Evolutionary conservation across 2,113 vertebrate genomes (phyloP).

Genomic region (Kryptolebias marmoratus): DNA sequence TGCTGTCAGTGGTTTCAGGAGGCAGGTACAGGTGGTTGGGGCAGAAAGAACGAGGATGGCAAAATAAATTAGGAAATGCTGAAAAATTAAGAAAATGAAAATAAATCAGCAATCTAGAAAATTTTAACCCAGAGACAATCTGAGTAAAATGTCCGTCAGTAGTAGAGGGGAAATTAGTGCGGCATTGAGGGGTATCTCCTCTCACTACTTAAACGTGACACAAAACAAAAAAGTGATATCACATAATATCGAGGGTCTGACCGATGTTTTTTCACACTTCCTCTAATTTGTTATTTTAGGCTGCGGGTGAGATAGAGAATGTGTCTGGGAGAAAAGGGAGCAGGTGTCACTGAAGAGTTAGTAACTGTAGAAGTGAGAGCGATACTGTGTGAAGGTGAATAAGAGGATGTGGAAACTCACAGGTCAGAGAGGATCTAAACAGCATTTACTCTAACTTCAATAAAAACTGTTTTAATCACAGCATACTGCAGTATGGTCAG

Average conservation of each 20-base stretch:
- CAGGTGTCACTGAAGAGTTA: conserved; percentile 25
- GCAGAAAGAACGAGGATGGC: conserved; percentile 11
- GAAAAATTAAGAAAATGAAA: conserved; percentile 13
- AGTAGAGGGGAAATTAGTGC: conserved; percentile 28
- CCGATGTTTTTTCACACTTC: neutral
- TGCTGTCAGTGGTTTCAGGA: conserved; percentile 50
- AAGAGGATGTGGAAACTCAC: no score
- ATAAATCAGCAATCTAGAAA: conserved; percentile 20
- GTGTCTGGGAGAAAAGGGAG: conserved; percentile 24
- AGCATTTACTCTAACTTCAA: no score
- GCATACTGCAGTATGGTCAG: no score
- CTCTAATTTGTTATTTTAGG: conserved; percentile 28
- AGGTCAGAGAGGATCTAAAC: no score
- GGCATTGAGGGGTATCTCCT: neutral
- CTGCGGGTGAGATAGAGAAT: neutral
- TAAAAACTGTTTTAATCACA: no score
- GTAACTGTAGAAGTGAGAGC: conserved; percentile 21
- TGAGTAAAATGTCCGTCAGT: conserved; percentile 31
- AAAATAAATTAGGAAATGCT: neutral
- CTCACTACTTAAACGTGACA: conserved; percentile 9
- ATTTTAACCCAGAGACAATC: conserved; percentile 1
- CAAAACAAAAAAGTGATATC: conserved; percentile 26
- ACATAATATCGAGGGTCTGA: conserved; percentile 1
- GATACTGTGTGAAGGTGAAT: no score
- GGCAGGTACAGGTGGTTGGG: conserved; percentile 43